Base-by-base conservation (phyloP, 2,797 vertebrate species). In the Hydrolagus colliei region DNA sequence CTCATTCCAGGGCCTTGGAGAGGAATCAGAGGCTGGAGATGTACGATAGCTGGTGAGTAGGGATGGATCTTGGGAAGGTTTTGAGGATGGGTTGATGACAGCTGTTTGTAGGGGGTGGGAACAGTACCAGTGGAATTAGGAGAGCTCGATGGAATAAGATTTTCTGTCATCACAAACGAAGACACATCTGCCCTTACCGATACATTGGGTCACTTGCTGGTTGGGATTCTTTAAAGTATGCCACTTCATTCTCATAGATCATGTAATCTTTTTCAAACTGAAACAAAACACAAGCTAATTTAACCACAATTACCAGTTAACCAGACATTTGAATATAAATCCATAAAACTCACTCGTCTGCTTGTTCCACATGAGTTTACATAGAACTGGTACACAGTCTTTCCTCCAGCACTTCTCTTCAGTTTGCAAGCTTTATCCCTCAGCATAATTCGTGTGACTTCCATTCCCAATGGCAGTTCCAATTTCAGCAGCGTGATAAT, bases 341-440 rank as follows among this genome's bases (percentile, higher is more conserved):
- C 8, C 32, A 6, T 20, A 4, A 11, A 11, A 52, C 75, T 87
- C 89, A 91, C 91, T 87, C 87, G 91, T 78, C 90, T 92, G 1
- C 74, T 91, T 68, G 91, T 91, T 84, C 88, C 89, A 87, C 89
- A 91, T 0, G 87, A 10, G 7, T 87, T 89, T 22, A 90, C 88
- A 7, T 0, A 76, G 62, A 93, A 92, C 27, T 87, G 85, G 86
- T 92, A 92, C 0, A 87, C 88, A 14, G 90, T 91, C 16, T 86
- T 88, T 7, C 61, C 89, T 73, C 89, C 87, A 72, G 89, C 90
- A 84, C 89, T 87, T 2, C 79, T 63, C 13, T 71, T 86, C 2
- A 95, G 95, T 87, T 87, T 92, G 85, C 96, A 97, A 0, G 75
- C 87, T 1, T 86, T 86, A 87, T 97, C 95, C 72, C 86, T 92